phyloP scores from a whole-genome alignment of 1,140 invertebrate genomes.

The Trachymyrmex septentrionalis region DNA sequence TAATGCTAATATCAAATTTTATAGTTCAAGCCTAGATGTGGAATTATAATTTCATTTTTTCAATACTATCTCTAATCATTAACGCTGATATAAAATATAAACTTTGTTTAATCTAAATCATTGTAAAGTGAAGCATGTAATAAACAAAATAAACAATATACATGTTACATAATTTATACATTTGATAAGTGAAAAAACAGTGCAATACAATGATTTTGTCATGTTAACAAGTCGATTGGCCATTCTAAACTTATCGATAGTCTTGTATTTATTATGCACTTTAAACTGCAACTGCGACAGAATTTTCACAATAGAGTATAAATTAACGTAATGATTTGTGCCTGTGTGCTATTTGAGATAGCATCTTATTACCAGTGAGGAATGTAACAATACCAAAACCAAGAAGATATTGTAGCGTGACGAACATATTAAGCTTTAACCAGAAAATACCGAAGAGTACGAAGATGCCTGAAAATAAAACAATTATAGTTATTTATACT shows the following conservation, averaged over 20 bases:
- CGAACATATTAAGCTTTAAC: constrained; percentile 98
- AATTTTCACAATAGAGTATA: not conserved
- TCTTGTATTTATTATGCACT: constrained; percentile 32
- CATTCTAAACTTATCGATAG: not conserved
- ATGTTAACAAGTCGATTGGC: not conserved
- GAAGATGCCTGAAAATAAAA: constrained; percentile 91
- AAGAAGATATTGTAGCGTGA: constrained; percentile 96
- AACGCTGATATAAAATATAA: not conserved
- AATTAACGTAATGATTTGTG: constrained; percentile 80
- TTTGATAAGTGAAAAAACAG: constrained; percentile 20
- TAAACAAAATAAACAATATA: constrained; percentile 34
- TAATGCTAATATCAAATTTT: not conserved
- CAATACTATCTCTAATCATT: not conserved
- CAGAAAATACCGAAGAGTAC: constrained; percentile 96
- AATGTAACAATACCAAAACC: constrained; percentile 95
- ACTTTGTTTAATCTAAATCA: not conserved
- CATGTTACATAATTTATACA: constrained; percentile 25
- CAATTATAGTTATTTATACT: constrained; percentile 21
- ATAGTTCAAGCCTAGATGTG: not conserved
- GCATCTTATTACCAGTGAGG: constrained; percentile 95
- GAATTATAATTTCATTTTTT: constrained; percentile 1
- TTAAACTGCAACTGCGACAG: not conserved
- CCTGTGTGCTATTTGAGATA: constrained; percentile 90
- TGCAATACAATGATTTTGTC: not conserved
- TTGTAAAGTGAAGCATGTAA: constrained; percentile 4